Conservation (phyloP, 1,140 invertebrate genomes). For the Acromyrmex heyeri region DNA sequence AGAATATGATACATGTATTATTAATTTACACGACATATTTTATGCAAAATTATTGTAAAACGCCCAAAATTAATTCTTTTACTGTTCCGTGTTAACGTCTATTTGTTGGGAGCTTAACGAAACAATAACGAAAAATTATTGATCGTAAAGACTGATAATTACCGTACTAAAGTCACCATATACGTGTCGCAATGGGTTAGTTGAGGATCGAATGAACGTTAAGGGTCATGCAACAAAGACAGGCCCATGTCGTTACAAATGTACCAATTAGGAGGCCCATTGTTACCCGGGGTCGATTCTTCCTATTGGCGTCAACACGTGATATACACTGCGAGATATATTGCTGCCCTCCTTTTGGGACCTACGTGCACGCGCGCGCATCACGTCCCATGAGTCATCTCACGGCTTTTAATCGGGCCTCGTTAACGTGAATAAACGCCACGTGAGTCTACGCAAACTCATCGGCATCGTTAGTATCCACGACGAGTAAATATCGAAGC, state of each 20-base stretch:
- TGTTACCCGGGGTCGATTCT: constrained; percentile 70
- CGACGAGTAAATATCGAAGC: constrained; percentile 57
- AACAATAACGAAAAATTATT: not conserved
- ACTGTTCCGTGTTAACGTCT: not conserved
- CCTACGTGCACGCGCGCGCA: constrained; percentile 34
- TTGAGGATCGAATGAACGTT: constrained; percentile 51
- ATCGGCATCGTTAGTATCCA: constrained; percentile 63
- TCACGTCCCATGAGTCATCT: constrained; percentile 24
- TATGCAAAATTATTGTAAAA: not conserved
- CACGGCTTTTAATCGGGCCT: constrained; percentile 60
- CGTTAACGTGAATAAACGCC: constrained; percentile 63
- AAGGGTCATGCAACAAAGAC: constrained; percentile 71
- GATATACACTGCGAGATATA: constrained; percentile 54
- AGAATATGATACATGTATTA: not conserved
- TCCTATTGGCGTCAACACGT: constrained; percentile 74
- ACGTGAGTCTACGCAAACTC: constrained; percentile 31
- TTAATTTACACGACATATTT: not conserved
- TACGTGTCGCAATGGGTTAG: constrained; percentile 66
- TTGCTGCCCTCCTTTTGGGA: constrained; percentile 37
- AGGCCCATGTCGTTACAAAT: constrained; percentile 60
- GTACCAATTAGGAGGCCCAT: constrained; percentile 82
- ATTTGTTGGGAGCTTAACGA: not conserved
- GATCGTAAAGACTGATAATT: constrained; percentile 53
- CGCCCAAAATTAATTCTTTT: not conserved
- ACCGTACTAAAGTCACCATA: constrained; percentile 51